phyloP scores from a whole-genome alignment of 2,888 invertebrate genomes.

The Abrostola tripartita region DNA sequence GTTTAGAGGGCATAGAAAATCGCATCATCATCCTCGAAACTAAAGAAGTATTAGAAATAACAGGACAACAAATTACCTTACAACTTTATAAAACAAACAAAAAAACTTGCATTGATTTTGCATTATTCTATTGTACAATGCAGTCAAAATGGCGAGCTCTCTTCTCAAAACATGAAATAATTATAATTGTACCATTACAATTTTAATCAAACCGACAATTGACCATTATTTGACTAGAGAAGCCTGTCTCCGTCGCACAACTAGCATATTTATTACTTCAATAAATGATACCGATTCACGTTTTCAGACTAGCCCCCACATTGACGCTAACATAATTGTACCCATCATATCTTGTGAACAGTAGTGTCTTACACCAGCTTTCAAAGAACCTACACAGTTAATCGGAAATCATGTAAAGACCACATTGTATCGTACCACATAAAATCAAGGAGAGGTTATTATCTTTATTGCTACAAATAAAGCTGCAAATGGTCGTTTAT shows the following conservation, averaged over 20 bases:
- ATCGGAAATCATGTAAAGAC: conserved; percentile 16
- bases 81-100: conserved; percentile 48
- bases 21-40: conserved; percentile 23
- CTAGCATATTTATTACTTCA: background rate
- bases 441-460: conserved; percentile 19
- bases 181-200: background rate
- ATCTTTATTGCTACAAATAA: background rate
- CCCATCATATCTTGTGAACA: conserved; percentile 28
- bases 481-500: background rate
- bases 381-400: conserved; percentile 26
- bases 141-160: conserved; percentile 10
- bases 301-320: conserved; percentile 6
- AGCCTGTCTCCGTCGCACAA: background rate
- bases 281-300: background rate
- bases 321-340: conserved; percentile 14
- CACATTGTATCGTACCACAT: conserved; percentile 16
- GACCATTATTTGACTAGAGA: background rate
- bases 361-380: conserved; percentile 31
- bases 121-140: conserved; percentile 37
- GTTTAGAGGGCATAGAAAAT: conserved; percentile 54
- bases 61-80: conserved; percentile 46
- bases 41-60: conserved; percentile 20
- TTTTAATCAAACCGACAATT: background rate
- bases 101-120: conserved; percentile 59
- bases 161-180: conserved; percentile 15